A percentile compares a stretch with the other conserved stretches of the same genome.
phyloP scores from a whole-genome alignment of 2,113 vertebrate genomes.

The Anhinga anhinga region DNA sequence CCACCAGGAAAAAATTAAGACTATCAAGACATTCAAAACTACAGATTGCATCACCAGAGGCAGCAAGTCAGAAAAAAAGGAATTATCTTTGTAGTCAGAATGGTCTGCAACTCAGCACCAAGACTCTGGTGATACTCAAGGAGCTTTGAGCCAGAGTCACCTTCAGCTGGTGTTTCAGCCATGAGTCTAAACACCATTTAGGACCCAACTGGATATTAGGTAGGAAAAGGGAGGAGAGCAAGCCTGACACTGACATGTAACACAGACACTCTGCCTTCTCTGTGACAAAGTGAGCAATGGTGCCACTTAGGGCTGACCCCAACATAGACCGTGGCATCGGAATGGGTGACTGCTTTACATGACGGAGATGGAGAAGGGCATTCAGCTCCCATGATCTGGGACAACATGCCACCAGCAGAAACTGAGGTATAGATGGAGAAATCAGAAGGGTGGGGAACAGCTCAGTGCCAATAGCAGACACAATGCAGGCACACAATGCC shows the following conservation, averaged over 20 bases:
- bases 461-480: background rate
- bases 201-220: background rate
- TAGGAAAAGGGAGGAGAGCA: background rate
- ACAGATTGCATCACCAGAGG: background rate
- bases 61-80: background rate
- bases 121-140: background rate
- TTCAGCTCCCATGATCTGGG: background rate
- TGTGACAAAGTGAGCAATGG: background rate
- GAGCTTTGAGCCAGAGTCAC: background rate
- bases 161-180: background rate
- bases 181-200: background rate
- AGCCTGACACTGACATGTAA: background rate
- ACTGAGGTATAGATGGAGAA: background rate
- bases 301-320: background rate
- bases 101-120: background rate
- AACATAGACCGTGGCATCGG: background rate
- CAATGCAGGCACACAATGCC: background rate
- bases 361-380: background rate
- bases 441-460: background rate
- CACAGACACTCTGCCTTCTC: background rate
- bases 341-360: background rate
- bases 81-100: background rate
- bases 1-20: background rate
- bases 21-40: background rate
- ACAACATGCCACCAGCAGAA: background rate